Evolutionary conservation across 2,888 invertebrate species (phyloP), one percentile per base, ranked within the genome.

Genomic region (Priocnemis perturbator): DNA sequence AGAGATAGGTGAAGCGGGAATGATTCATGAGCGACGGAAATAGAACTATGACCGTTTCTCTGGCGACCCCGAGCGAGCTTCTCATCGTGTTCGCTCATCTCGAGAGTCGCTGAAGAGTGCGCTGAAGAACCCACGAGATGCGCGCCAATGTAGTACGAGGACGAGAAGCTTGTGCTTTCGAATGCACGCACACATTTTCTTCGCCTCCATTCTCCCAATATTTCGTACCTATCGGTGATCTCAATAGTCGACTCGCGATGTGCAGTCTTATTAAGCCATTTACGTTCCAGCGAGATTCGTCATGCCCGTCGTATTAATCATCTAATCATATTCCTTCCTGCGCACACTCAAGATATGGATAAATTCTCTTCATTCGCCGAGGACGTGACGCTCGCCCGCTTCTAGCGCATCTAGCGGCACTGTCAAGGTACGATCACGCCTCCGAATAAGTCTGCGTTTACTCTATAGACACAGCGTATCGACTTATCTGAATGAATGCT

Each of bases 351-450:
- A 88, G 88, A 88, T 83, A 85, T 88, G 86, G 88, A 88, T 84
- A 88, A 87, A 71, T 88, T 88, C 77, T 88, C 88, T 85, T 88
- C 88, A 84, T 88, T 88, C 88, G 87, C 85, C 81, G 88, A 88
- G 85, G 88, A 88, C 83, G 86, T 88, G 83, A 87, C 85, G 83
- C 86, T 88, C 81, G 88, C 88, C 84, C 88, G 88, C 83, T 88
- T 88, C 88, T 88, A 88, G 88, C 88, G 88, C 87, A 88, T 88
- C 88, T 88, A 88, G 88, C 88, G 88, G 88, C 88, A 88, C 88
- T 88, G 87, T 87, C 88, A 88, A 88, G 88, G 88, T 88, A 86
- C 85, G 74, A 73, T 61, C 52, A 1, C 47, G 21, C 37, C 47
- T 62, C 3, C 15, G 4, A 50, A 19, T 50, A 50, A 1, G 17